Evolutionary conservation across 2,113 vertebrate species (phyloP), one percentile per base, ranked within the genome.

Genomic region (Dipodomys ordii): DNA sequence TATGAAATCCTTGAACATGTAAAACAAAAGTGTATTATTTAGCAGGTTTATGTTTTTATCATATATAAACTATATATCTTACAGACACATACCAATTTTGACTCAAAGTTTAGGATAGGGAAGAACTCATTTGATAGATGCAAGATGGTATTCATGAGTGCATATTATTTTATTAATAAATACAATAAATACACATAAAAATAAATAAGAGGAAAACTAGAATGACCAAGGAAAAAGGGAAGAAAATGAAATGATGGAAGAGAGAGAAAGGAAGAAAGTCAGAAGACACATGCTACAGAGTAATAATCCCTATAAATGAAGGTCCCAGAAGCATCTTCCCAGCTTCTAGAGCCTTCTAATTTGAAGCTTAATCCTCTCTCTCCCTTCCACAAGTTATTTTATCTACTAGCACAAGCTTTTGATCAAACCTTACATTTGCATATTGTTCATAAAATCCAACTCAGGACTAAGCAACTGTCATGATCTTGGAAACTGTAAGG

Each of bases 151-250:
- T 18, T 91, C 27, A 68, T 62, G 19, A 73, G 6, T 79, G 23
- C n/a, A 46, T 39, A 30, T 71, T 65, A 71, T 35, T 83, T 93
- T 80, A 53, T 73, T 32, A 84, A 88, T 88, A 91, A 83, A 84
- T 79, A 71, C 80, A 80, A 88, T 88, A 91, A 83, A 84, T 79
- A 57, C 81, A 80, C 53, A 44, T 19, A 30, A 46, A 53, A 78
- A 87, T 27, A 28, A 53, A 83, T 6, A 16, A 49, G 64, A 20
- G 1, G 6, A 20, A 68, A 91, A 30, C 13, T 22, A 69, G 13
- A 92, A 57, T 73, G 23, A 53, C 65, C 20, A 16, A 83, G 10
- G 28, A 46, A 30, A 82, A 72, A 72, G 85, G 32, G 49, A 78
- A 62, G 8, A 65, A 87, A n/a, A 4, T 18, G 60, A 4, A 49